Percentiles rank a stretch among this genome's conserved stretches.
Conservation (phyloP, 1,140 invertebrate genomes). For the Paraescarpia echinospica region DNA sequence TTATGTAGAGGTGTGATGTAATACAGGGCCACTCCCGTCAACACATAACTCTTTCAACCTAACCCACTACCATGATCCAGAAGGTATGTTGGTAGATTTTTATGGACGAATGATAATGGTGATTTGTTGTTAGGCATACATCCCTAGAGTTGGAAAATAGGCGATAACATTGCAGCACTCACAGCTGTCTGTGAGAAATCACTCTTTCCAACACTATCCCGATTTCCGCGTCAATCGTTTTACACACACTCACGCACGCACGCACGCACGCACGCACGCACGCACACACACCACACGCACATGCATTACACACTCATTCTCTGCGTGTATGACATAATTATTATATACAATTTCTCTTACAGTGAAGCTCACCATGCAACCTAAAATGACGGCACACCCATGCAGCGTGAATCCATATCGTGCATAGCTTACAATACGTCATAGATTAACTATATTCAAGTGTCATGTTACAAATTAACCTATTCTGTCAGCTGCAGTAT, state of each 20-base stretch:
- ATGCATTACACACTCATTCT: neutral
- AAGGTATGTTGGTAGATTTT: no score
- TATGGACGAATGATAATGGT: no score
- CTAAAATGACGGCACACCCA: neutral
- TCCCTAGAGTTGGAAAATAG: no score
- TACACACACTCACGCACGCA: neutral
- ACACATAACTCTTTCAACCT: no score
- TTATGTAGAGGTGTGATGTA: no score
- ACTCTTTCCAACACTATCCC: no score
- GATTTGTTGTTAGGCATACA: no score
- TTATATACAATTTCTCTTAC: neutral
- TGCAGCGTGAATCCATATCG: neutral
- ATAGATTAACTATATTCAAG: neutral
- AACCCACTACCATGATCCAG: no score
- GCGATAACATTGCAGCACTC: no score
- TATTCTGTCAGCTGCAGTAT: neutral
- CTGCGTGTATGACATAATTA: neutral
- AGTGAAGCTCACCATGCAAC: neutral
- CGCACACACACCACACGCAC: neutral
- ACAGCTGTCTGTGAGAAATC: no score
- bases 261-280: neutral
- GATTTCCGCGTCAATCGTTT: no score
- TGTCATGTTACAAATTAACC: neutral
- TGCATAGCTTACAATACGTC: neutral
- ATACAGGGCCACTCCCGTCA: no score